Conservation (phyloP, 2,113 vertebrate species). For the Hippoglossus stenolepis region DNA sequence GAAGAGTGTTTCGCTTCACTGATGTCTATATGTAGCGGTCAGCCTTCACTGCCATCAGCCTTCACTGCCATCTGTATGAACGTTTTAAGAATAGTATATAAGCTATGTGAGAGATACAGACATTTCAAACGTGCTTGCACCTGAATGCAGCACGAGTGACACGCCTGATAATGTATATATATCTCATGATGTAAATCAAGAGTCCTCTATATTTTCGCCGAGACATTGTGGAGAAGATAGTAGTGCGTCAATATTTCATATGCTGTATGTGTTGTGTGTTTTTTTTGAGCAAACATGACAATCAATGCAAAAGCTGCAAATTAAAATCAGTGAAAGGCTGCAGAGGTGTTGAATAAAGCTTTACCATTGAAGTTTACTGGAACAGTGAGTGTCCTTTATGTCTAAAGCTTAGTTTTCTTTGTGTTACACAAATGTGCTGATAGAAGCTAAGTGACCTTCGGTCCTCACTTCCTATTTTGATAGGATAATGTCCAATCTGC, state of each 20-base stretch:
- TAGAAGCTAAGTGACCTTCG: constrained; percentile 16
- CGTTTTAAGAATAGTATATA: constrained; percentile 49
- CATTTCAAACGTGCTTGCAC: constrained; percentile 45
- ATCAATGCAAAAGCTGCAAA: constrained; percentile 55
- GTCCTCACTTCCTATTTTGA: constrained; percentile 56
- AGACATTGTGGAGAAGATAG: constrained; percentile 34
- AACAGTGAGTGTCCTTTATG: background rate
- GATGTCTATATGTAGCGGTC: constrained; percentile 67
- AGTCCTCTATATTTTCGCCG: constrained; percentile 69
- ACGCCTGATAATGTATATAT: constrained; percentile 53
- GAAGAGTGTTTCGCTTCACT: constrained; percentile 19
- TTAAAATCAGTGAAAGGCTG: constrained; percentile 29
- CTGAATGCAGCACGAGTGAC: constrained; percentile 29
- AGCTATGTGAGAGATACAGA: constrained; percentile 47
- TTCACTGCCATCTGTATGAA: constrained; percentile 74
- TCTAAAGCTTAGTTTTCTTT: background rate
- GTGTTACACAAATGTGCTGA: background rate
- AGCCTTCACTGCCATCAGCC: constrained; percentile 80
- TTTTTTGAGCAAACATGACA: constrained; percentile 26
- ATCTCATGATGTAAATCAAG: constrained; percentile 62
- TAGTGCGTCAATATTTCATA: constrained; percentile 38
- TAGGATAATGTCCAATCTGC: constrained; percentile 43
- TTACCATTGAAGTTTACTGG: constrained; percentile 1
- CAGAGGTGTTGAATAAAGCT: constrained; percentile 43
- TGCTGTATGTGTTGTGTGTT: background rate